Evolutionary conservation across 2,888 invertebrate genomes (phyloP).

Genomic region (Amitus sp.): DNA sequence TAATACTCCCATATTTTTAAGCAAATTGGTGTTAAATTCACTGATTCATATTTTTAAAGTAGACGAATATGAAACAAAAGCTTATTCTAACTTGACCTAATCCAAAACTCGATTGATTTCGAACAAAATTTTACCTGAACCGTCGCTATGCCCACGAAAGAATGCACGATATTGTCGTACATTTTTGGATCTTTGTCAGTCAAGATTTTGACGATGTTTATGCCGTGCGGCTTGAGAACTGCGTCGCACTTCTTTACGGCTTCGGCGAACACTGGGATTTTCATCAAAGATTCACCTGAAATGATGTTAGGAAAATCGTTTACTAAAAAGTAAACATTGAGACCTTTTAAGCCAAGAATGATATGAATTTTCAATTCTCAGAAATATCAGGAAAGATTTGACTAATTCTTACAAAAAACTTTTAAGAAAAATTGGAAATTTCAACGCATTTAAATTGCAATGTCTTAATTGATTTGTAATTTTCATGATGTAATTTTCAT

Average conservation of each 20-base stretch:
- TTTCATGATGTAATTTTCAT: too few relatives aligned
- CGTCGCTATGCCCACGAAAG: slow-evolving; percentile 80
- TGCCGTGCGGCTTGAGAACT: slow-evolving; percentile 72
- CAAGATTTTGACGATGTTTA: slow-evolving; percentile 74
- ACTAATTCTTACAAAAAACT: too few relatives aligned
- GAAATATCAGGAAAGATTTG: neutral
- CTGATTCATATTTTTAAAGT: too few relatives aligned
- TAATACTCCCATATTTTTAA: too few relatives aligned
- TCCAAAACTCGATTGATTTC: too few relatives aligned
- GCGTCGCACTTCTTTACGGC: slow-evolving; percentile 72
- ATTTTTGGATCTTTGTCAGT: slow-evolving; percentile 72
- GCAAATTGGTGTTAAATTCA: too few relatives aligned
- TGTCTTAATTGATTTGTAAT: too few relatives aligned
- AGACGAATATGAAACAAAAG: too few relatives aligned
- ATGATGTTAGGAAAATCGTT: neutral
- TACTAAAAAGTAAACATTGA: neutral
- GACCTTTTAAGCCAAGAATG: neutral
- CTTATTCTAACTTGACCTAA: too few relatives aligned
- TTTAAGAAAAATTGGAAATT: too few relatives aligned
- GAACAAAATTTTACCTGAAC: too few relatives aligned
- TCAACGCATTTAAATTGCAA: too few relatives aligned
- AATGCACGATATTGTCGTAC: slow-evolving; percentile 76
- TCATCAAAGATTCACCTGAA: slow-evolving; percentile 66
- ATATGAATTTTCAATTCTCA: neutral
- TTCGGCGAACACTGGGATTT: slow-evolving; percentile 71